Conservation (phyloP, 2,113 vertebrate species). For the Xyrauchen texanus region DNA sequence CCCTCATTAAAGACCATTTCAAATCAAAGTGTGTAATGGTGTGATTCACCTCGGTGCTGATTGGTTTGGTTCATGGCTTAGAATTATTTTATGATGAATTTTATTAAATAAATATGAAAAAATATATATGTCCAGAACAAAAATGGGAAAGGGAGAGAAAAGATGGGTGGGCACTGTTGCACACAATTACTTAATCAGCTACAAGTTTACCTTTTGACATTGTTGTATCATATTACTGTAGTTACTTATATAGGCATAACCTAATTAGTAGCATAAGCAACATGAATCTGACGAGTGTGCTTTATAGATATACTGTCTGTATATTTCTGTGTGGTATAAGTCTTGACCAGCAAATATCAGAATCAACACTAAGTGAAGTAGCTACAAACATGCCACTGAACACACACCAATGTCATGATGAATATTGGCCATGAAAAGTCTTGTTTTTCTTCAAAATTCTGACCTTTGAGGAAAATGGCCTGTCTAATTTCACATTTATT, state of each 20-base stretch:
- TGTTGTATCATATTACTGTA: too few relatives aligned
- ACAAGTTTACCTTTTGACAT: too few relatives aligned
- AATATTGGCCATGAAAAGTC: neutral
- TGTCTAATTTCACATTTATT: conserved; percentile 10
- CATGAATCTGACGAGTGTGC: neutral
- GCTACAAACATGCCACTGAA: neutral
- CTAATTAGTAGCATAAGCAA: neutral
- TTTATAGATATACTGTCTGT: neutral
- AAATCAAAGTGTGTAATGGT: too few relatives aligned
- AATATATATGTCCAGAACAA: too few relatives aligned
- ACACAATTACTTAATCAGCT: neutral
- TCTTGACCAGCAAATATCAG: conserved; percentile 12
- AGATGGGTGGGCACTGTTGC: too few relatives aligned
- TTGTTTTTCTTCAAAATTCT: neutral
- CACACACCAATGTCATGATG: neutral
- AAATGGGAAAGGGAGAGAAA: too few relatives aligned
- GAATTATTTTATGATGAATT: too few relatives aligned
- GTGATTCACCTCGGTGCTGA: too few relatives aligned
- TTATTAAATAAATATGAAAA: too few relatives aligned
- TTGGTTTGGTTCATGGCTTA: too few relatives aligned
- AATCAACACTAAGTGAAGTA: neutral
- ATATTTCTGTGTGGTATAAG: neutral
- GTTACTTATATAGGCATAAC: too few relatives aligned
- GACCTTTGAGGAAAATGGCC: neutral
- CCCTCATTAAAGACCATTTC: too few relatives aligned